Percentiles rank a stretch among this genome's conserved stretches.
phyloP scores from a whole-genome alignment of 2,888 invertebrate genomes.

The Bombyx huttoni region DNA sequence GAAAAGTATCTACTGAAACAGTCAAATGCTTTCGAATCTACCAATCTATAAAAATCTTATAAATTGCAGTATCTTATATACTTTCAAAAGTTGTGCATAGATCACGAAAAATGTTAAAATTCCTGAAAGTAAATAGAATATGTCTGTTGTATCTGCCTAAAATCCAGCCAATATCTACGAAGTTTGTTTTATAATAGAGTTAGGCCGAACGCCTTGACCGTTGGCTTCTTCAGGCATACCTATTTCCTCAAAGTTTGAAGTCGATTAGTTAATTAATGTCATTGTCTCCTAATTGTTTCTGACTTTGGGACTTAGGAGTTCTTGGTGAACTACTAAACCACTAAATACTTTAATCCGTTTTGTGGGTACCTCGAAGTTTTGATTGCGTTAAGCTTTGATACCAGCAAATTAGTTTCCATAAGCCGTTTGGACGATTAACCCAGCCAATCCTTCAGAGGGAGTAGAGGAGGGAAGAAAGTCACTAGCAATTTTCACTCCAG shows the following conservation, averaged over 20 bases:
- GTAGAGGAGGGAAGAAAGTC: not conserved
- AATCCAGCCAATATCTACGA: no score
- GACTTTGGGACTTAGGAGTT: not conserved
- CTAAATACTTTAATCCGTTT: constrained; percentile 3
- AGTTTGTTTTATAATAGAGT: not conserved
- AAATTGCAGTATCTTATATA: no score
- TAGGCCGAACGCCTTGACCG: not conserved
- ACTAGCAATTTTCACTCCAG: not conserved
- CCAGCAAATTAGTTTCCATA: not conserved
- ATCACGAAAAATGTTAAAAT: no score
- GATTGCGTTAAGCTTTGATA: constrained; percentile 1
- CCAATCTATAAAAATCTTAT: no score
- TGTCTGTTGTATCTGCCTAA: no score
- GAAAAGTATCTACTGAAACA: no score
- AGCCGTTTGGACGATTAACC: constrained; percentile 1
- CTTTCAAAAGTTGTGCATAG: no score
- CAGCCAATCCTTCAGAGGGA: not conserved
- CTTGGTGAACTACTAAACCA: not conserved
- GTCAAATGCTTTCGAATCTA: no score
- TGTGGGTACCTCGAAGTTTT: not conserved
- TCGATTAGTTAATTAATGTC: not conserved
- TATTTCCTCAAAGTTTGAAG: not conserved
- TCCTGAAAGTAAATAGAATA: no score
- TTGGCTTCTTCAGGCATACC: not conserved
- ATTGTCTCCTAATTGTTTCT: constrained; percentile 1